These are phyloP conservation scores for Nycticebus coucang DNA, from an alignment of 2,113 vertebrate genomes.

Conservation along the genomic window DNA sequence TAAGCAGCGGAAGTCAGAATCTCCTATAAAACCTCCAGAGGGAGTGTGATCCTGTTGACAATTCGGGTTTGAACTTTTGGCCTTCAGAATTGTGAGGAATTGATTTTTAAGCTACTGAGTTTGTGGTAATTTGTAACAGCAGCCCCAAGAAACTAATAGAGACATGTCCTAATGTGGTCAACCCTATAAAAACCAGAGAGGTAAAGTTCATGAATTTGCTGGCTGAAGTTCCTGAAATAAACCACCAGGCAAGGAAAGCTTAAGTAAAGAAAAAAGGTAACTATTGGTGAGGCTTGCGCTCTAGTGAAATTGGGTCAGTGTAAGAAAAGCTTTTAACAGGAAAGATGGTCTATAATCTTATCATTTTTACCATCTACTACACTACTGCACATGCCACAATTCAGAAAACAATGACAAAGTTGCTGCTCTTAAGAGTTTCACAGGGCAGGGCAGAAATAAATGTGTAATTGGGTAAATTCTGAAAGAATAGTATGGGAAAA, in stretches of 20 bases:
- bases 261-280: background rate
- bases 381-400: background rate
- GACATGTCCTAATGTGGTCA: background rate
- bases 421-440: background rate
- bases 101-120: background rate
- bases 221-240: background rate
- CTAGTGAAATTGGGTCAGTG: background rate
- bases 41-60: background rate
- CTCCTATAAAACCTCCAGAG: background rate
- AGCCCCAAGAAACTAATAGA: background rate
- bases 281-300: background rate
- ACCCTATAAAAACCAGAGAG: background rate
- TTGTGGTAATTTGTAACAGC: background rate
- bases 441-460: background rate
- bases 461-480: background rate
- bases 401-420: background rate
- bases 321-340: background rate
- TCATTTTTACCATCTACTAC: background rate
- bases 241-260: background rate
- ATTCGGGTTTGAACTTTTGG: background rate
- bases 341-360: background rate
- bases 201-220: background rate
- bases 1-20: background rate
- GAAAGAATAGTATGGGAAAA: background rate
- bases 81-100: background rate